A percentile compares a stretch with the other conserved stretches of the same genome.
These are phyloP conservation scores for Nasua narica DNA, from an alignment of 2,797 vertebrate genomes.

Conservation along the genomic window DNA sequence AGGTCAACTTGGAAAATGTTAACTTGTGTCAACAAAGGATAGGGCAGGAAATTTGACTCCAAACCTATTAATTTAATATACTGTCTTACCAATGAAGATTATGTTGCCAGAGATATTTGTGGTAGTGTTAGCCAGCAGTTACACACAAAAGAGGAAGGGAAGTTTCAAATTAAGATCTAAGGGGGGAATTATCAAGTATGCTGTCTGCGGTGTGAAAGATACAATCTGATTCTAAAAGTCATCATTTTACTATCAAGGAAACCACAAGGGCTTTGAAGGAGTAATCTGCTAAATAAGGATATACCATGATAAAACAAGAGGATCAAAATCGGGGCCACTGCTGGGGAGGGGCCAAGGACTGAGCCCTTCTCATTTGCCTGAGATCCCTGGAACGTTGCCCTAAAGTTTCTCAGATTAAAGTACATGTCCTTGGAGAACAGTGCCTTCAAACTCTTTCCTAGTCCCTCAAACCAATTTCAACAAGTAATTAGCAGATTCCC, in stretches of 20 bases:
- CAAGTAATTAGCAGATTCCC: slow-evolving; percentile 82
- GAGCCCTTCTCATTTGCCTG: slow-evolving; percentile 26
- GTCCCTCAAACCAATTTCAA: slow-evolving; percentile 78
- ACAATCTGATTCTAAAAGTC: not conserved
- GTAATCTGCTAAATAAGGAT: not conserved
- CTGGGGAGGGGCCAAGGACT: not conserved
- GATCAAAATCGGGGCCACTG: not conserved
- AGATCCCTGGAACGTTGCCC: slow-evolving; percentile 62
- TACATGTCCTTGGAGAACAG: slow-evolving; percentile 70
- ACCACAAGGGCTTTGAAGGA: not conserved
- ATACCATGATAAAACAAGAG: not conserved
- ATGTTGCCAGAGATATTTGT: not conserved
- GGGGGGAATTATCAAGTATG: not conserved
- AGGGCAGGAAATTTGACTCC: slow-evolving; percentile 14
- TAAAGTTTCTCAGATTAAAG: slow-evolving; percentile 80
- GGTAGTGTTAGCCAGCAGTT: not conserved
- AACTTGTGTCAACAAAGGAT: slow-evolving; percentile 33
- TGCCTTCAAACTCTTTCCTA: slow-evolving; percentile 76
- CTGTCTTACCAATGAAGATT: not conserved
- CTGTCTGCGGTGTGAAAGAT: not conserved
- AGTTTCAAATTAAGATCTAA: not conserved
- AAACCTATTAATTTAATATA: slow-evolving; percentile 32
- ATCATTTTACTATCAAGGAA: not conserved
- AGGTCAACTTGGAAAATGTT: slow-evolving; percentile 53
- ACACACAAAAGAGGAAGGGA: not conserved